Percentiles rank a stretch among this genome's conserved stretches.
Evolutionary conservation across 2,888 invertebrate species (phyloP).

Genomic region (Euphydryas editha): DNA sequence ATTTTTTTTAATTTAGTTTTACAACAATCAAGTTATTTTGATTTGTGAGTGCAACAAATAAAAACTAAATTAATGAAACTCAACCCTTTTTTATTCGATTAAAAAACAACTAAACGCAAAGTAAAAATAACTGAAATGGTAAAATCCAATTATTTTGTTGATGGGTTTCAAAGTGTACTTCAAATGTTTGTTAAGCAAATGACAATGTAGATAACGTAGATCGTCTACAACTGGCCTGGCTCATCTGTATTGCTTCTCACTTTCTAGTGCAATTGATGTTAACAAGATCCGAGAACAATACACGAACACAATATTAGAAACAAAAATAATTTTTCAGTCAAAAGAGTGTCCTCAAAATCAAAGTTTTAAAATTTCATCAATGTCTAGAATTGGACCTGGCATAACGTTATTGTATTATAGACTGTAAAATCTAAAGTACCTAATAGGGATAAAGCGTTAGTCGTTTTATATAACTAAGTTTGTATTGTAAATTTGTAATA

Average conservation of each 20-base stretch:
- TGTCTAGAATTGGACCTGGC: too few species aligned
- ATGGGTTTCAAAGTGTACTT: slow-evolving; percentile 55
- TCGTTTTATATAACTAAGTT: too few species aligned
- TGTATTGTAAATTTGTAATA: too few species aligned
- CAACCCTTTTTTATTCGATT: background rate
- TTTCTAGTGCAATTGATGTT: background rate
- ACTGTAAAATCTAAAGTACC: too few species aligned
- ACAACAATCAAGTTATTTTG: too few species aligned
- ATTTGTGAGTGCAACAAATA: background rate
- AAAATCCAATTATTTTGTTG: slow-evolving; percentile 63
- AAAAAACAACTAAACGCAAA: slow-evolving; percentile 1
- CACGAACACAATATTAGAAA: too few species aligned
- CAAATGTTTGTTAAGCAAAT: slow-evolving; percentile 42
- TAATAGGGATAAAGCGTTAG: too few species aligned
- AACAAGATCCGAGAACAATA: background rate
- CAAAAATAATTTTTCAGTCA: too few species aligned
- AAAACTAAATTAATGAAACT: background rate
- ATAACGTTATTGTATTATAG: too few species aligned
- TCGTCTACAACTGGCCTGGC: background rate
- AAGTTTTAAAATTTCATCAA: too few species aligned
- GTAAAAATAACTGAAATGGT: slow-evolving; percentile 47
- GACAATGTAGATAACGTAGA: slow-evolving; percentile 27
- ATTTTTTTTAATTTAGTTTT: too few species aligned
- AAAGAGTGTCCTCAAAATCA: too few species aligned
- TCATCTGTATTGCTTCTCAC: background rate